Evolutionary conservation across 2,113 vertebrate species (phyloP).

Genomic region (Nestor notabilis): DNA sequence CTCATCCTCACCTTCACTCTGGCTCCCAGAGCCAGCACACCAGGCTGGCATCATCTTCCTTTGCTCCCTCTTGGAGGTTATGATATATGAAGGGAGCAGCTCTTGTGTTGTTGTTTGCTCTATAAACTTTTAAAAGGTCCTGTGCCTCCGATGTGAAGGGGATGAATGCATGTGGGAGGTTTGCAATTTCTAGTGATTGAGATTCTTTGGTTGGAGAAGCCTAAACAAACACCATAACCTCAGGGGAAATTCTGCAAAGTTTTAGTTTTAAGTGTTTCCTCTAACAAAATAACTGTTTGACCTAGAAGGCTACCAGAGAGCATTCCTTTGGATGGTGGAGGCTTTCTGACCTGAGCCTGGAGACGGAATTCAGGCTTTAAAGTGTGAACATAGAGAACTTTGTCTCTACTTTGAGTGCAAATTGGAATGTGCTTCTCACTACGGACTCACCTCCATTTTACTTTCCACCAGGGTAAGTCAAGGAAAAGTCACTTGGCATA

Average conservation of each 20-base stretch:
- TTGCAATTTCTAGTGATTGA: constrained; percentile 15
- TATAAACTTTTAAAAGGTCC: neutral
- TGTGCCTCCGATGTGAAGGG: neutral
- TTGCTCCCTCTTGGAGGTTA: neutral
- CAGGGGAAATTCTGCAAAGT: constrained; percentile 31
- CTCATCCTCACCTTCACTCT: neutral
- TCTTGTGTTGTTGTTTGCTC: constrained; percentile 2
- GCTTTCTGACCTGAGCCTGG: accelerated
- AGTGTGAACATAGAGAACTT: neutral
- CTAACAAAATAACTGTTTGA: constrained; percentile 8
- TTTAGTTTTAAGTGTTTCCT: constrained; percentile 50
- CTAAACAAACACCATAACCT: constrained; percentile 57
- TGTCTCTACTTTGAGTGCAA: neutral
- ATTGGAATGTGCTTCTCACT: neutral
- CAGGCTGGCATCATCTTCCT: neutral
- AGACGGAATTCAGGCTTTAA: neutral
- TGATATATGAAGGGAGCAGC: neutral
- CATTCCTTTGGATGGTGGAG: neutral
- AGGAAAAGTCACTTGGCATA: neutral
- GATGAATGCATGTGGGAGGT: constrained; percentile 4
- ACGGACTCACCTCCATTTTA: accelerated
- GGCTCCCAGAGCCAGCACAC: neutral
- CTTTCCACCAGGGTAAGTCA: neutral
- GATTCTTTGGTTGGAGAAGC: constrained; percentile 41
- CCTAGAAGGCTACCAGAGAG: constrained; percentile 18